Evolutionary conservation across 2,888 invertebrate species (phyloP), one percentile per base, ranked within the genome.

Genomic region (Drosophila prostipennis): DNA sequence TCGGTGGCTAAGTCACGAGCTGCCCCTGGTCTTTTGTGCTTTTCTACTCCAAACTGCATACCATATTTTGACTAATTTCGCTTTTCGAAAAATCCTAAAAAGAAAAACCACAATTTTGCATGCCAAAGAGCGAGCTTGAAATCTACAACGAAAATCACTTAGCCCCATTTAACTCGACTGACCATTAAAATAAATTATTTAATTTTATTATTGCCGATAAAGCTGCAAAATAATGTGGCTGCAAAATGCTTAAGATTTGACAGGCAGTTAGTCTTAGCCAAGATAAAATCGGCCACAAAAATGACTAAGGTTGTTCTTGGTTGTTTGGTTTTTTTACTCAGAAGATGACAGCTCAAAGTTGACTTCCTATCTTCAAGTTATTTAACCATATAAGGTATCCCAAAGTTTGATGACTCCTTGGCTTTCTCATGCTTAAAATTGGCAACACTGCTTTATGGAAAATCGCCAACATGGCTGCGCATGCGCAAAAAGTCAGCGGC

Each of bases 91-190:
- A 65, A 39, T 34, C 14, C 45, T 26, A 26, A 64, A 45, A 34
- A 14, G 11, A 45, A 65, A 59, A 53, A 48, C 40, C 34, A 6
- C 43, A 39, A 74, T 75, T 84, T 81, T 61, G 79, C 85, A 81
- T 81, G 58, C 42, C 39, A 57, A 57, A 43, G 59, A 53, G 23
- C 19, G 45, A 46, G 67, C 56, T 68, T 72, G 76, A 71, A 76
- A 67, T 83, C 78, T 72, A 87, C 87, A 87, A 57, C 89, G 73
- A 83, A 87, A 87, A 88, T 76, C 87, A 87, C 87, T 87, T 87
- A 87, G 78, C 84, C 87, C 79, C 84, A 84, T 84, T 87, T 86
- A 39, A 67, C 75, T 58, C 64, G 72, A 42, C 54, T 53, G 58
- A 72, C 68, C 80, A 84, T 82, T 84, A 73, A 87, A 82, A 80